Conservation (phyloP, 2,797 vertebrate genomes). For the Gymnothorax javanicus region DNA sequence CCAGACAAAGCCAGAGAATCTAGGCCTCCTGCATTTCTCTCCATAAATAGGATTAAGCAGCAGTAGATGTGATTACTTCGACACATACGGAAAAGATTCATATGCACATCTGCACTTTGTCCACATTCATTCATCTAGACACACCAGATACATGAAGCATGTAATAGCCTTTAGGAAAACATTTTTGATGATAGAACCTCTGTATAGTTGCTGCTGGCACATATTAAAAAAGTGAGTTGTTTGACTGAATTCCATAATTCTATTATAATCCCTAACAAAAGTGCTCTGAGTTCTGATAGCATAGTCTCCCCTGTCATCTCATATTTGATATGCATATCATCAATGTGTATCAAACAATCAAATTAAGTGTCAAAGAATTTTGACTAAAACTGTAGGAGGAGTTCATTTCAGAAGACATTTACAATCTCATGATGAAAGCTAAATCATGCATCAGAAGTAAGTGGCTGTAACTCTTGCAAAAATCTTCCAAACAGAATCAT, state of each 20-base stretch:
- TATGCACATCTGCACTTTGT: neutral
- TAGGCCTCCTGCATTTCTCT: slow-evolving; percentile 10
- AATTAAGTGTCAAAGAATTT: too few species aligned
- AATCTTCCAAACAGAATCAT: too few species aligned
- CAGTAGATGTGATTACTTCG: neutral
- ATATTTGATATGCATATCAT: too few species aligned
- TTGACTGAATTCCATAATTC: neutral
- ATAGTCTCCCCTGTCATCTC: too few species aligned
- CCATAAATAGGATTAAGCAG: neutral
- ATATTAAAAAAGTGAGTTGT: neutral
- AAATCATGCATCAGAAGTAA: too few species aligned
- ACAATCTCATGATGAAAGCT: too few species aligned
- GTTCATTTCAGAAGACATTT: too few species aligned
- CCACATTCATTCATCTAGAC: neutral
- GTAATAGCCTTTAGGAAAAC: neutral
- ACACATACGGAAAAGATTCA: neutral
- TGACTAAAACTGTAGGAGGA: too few species aligned
- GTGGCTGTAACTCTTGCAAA: too few species aligned
- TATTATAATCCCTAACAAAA: neutral
- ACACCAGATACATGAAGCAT: neutral
- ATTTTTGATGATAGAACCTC: neutral
- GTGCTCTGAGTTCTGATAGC: too few species aligned
- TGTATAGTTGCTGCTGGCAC: neutral
- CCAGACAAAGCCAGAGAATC: neutral
- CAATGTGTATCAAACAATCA: too few species aligned